Percentiles rank a stretch among this genome's conserved stretches.
phyloP scores from a whole-genome alignment of 2,888 invertebrate genomes.

The Crematogaster levior region DNA sequence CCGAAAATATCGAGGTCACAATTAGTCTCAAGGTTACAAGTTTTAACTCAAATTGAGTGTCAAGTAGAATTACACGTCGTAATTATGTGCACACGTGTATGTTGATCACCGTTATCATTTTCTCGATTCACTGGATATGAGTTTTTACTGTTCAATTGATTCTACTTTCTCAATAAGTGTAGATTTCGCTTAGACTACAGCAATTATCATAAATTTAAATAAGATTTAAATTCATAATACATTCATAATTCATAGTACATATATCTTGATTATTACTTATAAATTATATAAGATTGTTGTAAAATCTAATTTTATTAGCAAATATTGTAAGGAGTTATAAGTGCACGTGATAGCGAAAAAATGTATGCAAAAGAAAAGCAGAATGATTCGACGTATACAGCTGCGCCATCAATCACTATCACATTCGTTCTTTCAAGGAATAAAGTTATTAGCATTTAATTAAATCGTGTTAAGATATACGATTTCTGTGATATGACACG shows the following conservation, averaged over 20 bases:
- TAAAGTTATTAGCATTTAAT: not conserved
- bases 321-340: not conserved
- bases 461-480: not conserved
- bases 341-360: not conserved
- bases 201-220: constrained; percentile 28
- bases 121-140: constrained; percentile 3
- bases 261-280: not conserved
- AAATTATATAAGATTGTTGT: not conserved
- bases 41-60: not conserved
- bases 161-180: not conserved
- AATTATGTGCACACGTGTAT: not conserved
- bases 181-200: not conserved
- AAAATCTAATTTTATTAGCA: not conserved
- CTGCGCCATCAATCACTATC: not conserved
- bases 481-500: not conserved
- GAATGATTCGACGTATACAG: not conserved
- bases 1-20: not conserved
- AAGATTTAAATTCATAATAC: not conserved
- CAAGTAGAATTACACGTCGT: not conserved
- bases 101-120: not conserved
- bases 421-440: not conserved
- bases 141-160: not conserved
- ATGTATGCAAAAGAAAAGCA: not conserved
- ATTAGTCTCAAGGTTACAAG: not conserved
- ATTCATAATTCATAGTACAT: too few species aligned